Conservation (phyloP, 2,113 vertebrate species). For the Felis chaus region DNA sequence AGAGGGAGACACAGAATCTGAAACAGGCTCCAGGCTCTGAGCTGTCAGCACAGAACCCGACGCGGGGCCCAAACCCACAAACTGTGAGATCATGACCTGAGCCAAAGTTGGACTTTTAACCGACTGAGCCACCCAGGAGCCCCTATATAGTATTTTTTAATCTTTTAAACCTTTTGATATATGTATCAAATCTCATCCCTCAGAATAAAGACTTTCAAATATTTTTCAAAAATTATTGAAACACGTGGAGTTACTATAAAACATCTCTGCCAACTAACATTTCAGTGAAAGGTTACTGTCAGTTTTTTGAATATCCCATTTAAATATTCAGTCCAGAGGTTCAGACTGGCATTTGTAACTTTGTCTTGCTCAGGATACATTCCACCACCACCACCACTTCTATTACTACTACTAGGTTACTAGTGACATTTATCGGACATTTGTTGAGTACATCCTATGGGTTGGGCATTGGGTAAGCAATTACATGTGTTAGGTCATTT, state of each 20-base stretch:
- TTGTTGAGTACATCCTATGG: not conserved
- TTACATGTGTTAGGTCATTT: not conserved
- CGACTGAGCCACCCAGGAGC: too few species aligned
- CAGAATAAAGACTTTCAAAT: not conserved
- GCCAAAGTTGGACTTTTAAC: too few species aligned
- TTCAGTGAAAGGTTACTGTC: not conserved
- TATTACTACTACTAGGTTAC: not conserved
- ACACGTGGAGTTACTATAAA: conserved; percentile 13
- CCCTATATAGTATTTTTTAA: not conserved
- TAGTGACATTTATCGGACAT: not conserved
- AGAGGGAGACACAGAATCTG: too few species aligned
- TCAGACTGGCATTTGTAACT: not conserved
- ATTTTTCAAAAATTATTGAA: conserved; percentile 13
- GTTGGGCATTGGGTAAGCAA: not conserved
- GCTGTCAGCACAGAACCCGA: too few species aligned
- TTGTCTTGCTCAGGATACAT: not conserved
- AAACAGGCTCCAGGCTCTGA: too few species aligned
- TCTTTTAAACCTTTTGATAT: not conserved
- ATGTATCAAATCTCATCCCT: not conserved
- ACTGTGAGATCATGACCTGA: too few species aligned
- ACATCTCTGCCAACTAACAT: not conserved
- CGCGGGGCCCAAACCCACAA: too few species aligned
- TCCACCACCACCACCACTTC: too few species aligned
- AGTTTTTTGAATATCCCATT: not conserved
- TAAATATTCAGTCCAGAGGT: not conserved